Conservation (phyloP, 2,113 vertebrate species). For the Heterochromis multidens region DNA sequence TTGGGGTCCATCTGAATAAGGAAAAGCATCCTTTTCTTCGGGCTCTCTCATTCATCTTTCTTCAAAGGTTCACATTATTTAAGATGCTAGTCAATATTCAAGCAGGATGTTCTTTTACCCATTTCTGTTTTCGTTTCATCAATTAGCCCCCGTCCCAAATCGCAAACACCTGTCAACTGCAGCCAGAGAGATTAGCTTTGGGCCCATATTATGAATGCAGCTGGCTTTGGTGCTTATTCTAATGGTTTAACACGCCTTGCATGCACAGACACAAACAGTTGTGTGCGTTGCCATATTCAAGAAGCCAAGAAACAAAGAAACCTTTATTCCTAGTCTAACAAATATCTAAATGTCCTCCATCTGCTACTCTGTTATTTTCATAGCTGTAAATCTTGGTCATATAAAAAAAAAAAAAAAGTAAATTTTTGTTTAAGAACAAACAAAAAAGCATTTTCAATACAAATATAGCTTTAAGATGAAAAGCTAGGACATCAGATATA, state of each 20-base stretch:
- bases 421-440: background rate
- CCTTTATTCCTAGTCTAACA: background rate
- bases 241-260: background rate
- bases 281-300: background rate
- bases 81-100: background rate
- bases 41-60: background rate
- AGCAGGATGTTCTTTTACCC: background rate
- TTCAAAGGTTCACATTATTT: background rate
- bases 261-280: background rate
- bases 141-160: background rate
- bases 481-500: background rate
- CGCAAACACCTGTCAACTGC: conserved; percentile 50
- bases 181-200: conserved; percentile 23
- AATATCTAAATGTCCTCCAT: background rate
- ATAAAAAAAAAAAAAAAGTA: background rate
- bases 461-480: background rate
- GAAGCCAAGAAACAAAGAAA: background rate
- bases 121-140: conserved; percentile 7
- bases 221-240: conserved; percentile 17
- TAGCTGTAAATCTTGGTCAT: background rate
- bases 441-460: background rate
- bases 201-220: conserved; percentile 33
- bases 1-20: conserved; percentile 22
- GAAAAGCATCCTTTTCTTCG: background rate
- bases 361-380: background rate